Evolutionary conservation across 2,797 vertebrate genomes (phyloP), one percentile per base, ranked within the genome.

Genomic region (Galagoides demidoff): DNA sequence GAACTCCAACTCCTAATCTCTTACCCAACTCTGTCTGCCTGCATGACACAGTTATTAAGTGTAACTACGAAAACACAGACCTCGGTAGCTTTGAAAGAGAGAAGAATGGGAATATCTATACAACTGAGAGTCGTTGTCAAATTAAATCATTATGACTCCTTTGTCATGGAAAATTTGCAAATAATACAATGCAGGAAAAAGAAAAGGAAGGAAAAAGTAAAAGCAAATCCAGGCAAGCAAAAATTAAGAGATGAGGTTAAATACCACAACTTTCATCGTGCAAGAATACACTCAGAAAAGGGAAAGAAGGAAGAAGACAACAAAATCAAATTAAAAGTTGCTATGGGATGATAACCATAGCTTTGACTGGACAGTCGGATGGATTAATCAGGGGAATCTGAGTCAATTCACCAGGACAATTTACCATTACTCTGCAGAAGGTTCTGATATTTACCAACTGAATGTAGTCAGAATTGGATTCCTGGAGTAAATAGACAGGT

Each of bases 361-460:
- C 17, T 66, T 95, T 96, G 59, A 86, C 92, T 89, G 95, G 87
- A 43, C 79, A 95, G 94, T 95, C 94, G 70, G 57, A 95, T 93
- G 79, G 96, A 97, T 97, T 97, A 96, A 97, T 97, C 95, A 95
- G 89, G 95, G 9, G 78, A 78, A 92, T 96, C 85, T 94, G 88
- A 97, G 94, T 97, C 97, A 98, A 98, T 96, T 39, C 8, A 92
- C 73, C 92, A 96, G 96, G 97, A 97, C 89, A 96, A 31, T 89
- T 98, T 95, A 70, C 86, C 84, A 96, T 97, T 97, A 97, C 93
- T 98, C 77, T 96, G 70, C 95, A 78, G 73, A 97, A 98, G 95
- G 96, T 82, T 94, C 85, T 98, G 97, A 79, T 97, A 96, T 97
- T 98, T 98, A 98, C 95, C 77, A 96, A 96, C 94, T 61, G 43